Base-by-base conservation (phyloP, 2,113 vertebrate genomes). In the Microtus oregoni region DNA sequence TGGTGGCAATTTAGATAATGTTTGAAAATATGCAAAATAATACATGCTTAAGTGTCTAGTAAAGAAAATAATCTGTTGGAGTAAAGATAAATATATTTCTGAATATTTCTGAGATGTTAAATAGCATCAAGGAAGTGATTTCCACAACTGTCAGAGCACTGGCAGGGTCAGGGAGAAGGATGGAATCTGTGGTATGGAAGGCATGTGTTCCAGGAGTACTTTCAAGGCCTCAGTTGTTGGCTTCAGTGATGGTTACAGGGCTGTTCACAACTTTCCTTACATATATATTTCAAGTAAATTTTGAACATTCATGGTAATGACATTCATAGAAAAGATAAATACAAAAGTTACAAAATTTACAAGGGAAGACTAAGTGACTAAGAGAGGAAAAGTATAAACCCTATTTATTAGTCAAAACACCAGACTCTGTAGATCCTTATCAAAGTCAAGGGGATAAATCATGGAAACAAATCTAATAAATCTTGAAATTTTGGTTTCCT, bases 1-100 rank as follows among this genome's bases (percentile, higher is more conserved):
- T 15, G 90, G 24, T 38, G n/a, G 10, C 50, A 91, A 55, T 65
- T 93, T 79, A 87, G 8, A 52, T 52, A 14, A 55, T 76, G 50
- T 94, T 82, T 92, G 78, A 89, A 94, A 94, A 91, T 14, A 89
- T 58, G 44, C 38, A 70, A 93, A 81, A 52, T 38, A 81, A 93
- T 86, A 89, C 11, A n/a, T 26, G n/a, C n/a, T 58, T 82, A 82
- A 82, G 52, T 58, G 12, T 4, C n/a, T 38, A 38, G 52, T 58
- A 58, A 24, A 52, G 52, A 58, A 81, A 82, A 81, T 50, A 81
- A 58, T 38, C 30, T 15, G 70, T 5, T n/a, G 65, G 26, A 26
- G n/a, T 68, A 89, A 96, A 91, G 52, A 88, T 44, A 55, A 55
- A 55, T 55, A 28, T 35, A 32, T n/a, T 38, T 38, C 44, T 30